Conservation (phyloP, 2,113 vertebrate species). For the Cyphomyrus plagiostoma region DNA sequence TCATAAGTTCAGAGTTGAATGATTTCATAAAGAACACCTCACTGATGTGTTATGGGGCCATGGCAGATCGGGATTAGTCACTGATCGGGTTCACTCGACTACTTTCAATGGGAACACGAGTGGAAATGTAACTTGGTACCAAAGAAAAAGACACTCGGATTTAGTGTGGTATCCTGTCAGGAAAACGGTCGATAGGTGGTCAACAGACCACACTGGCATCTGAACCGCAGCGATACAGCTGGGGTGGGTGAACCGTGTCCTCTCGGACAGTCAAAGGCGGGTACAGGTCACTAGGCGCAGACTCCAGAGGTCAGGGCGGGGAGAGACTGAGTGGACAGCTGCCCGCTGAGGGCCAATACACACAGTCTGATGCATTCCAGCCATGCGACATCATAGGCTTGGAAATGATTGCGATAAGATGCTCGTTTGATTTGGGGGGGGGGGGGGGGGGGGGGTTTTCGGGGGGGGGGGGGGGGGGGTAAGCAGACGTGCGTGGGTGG, state of each 20-base stretch:
- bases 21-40: constrained; percentile 48
- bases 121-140: constrained; percentile 31
- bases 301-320: constrained; percentile 2
- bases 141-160: not conserved
- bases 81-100: constrained; percentile 43
- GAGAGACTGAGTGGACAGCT: constrained; percentile 12
- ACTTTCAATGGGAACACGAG: constrained; percentile 46
- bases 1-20: constrained; percentile 54
- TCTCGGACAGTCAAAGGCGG: not conserved
- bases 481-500: not conserved
- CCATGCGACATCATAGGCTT: constrained; percentile 46
- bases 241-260: not conserved
- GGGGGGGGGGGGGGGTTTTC: no score
- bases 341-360: constrained; percentile 47
- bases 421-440: constrained; percentile 58
- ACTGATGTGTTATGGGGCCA: constrained; percentile 52
- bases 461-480: not conserved
- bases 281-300: constrained; percentile 38
- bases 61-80: constrained; percentile 37
- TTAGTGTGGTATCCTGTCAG: constrained; percentile 8
- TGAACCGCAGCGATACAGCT: not conserved
- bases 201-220: not conserved
- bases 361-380: constrained; percentile 44
- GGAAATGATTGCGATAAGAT: constrained; percentile 59
- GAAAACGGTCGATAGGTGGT: constrained; percentile 42